These are phyloP conservation scores for Cyprinodon brontotheroides DNA, from an alignment of 2,113 vertebrate genomes.

Conservation along the genomic window DNA sequence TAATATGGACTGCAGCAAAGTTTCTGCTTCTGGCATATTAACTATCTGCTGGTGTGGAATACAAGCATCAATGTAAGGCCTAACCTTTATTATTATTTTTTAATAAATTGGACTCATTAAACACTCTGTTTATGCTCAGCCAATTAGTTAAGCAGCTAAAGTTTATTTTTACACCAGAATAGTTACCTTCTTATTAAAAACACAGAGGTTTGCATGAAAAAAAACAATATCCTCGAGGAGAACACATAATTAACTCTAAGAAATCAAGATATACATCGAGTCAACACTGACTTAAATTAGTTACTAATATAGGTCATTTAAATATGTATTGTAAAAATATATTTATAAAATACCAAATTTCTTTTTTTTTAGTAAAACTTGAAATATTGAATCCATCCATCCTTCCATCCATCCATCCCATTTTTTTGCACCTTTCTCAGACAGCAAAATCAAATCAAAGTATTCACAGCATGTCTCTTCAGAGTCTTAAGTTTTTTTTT, in stretches of 20 bases:
- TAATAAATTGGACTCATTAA: neutral
- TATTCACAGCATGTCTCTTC: too few species aligned
- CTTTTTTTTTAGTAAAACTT: too few species aligned
- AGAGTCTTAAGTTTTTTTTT: too few species aligned
- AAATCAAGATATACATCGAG: neutral
- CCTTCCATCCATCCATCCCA: too few species aligned
- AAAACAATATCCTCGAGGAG: neutral
- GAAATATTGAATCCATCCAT: too few species aligned
- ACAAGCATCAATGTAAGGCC: slow-evolving; percentile 19
- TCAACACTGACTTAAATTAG: neutral
- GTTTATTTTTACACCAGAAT: neutral
- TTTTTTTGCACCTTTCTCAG: too few species aligned
- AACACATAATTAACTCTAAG: neutral
- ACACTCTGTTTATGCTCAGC: neutral
- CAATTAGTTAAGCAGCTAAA: neutral
- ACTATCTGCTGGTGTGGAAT: slow-evolving; percentile 52
- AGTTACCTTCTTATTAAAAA: neutral
- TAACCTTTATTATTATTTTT: neutral
- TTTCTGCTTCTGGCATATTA: slow-evolving; percentile 55
- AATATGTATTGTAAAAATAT: neutral
- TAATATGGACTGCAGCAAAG: slow-evolving; percentile 68
- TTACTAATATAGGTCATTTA: neutral
- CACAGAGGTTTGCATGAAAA: neutral
- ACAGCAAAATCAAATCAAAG: too few species aligned
- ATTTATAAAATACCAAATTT: too few species aligned